These are phyloP conservation scores for Podarcis lilfordi DNA, from an alignment of 2,797 vertebrate genomes.

Conservation along the genomic window DNA sequence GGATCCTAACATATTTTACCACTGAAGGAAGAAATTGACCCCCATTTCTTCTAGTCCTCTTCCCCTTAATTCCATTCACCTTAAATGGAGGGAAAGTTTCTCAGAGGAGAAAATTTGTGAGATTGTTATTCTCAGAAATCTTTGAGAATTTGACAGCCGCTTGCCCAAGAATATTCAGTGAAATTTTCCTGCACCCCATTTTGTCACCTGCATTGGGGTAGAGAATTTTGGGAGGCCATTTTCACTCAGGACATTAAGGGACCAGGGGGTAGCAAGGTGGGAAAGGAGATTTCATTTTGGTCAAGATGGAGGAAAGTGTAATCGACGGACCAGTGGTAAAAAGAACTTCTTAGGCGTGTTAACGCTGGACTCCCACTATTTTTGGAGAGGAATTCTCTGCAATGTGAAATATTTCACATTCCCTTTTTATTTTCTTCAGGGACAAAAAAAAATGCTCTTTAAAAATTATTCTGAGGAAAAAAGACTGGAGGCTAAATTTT, in stretches of 20 bases:
- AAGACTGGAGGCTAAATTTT: not conserved
- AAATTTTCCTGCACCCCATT: not conserved
- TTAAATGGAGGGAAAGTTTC: not conserved
- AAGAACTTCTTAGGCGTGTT: not conserved
- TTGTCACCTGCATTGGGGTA: not conserved
- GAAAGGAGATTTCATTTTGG: not conserved
- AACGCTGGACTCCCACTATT: not conserved
- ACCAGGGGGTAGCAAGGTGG: not conserved
- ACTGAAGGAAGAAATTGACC: not conserved
- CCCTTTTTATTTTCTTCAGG: not conserved
- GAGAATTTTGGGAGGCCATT: not conserved
- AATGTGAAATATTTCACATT: not conserved
- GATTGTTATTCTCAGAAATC: too few relatives aligned
- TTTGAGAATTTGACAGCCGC: not conserved
- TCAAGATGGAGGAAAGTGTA: not conserved
- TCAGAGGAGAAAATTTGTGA: not conserved
- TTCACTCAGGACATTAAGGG: not conserved
- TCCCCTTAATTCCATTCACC: not conserved
- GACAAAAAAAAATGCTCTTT: not conserved
- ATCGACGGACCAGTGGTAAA: not conserved
- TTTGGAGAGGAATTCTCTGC: not conserved
- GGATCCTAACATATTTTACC: not conserved
- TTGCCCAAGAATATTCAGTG: not conserved
- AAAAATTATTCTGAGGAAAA: not conserved
- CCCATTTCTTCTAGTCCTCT: not conserved